phyloP scores from a whole-genome alignment of 2,113 vertebrate genomes.

The Sylvia atricapilla region DNA sequence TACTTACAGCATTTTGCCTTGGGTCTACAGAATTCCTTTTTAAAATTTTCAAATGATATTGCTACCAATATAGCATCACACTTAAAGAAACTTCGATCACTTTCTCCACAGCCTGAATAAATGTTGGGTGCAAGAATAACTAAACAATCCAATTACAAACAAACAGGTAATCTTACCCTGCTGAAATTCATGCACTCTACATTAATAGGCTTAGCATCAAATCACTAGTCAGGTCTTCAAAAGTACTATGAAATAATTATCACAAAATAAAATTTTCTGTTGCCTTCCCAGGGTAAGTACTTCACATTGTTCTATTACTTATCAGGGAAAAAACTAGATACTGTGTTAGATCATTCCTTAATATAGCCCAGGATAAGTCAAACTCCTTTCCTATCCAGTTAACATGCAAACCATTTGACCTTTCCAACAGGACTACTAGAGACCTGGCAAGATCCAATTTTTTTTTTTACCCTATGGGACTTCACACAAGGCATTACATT shows the following conservation, averaged over 20 bases:
- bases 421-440: slow-evolving; percentile 30
- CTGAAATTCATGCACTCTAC: background rate
- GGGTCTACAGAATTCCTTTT: background rate
- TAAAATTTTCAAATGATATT: background rate
- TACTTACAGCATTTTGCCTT: background rate
- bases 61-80: background rate
- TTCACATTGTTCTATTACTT: background rate
- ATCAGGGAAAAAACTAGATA: background rate
- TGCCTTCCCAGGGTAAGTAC: background rate
- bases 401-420: slow-evolving; percentile 50
- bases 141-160: background rate
- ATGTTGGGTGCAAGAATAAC: background rate
- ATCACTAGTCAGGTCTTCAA: background rate
- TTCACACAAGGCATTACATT: background rate
- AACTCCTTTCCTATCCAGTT: slow-evolving; percentile 29
- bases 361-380: slow-evolving; percentile 35
- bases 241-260: background rate
- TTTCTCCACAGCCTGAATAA: background rate
- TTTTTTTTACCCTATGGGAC: background rate
- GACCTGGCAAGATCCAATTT: slow-evolving; percentile 2
- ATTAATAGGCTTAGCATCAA: background rate
- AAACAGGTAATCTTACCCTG: background rate
- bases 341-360: slow-evolving; percentile 3
- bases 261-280: background rate
- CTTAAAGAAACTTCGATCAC: background rate